A percentile compares a stretch with the other conserved stretches of the same genome.
Evolutionary conservation across 2,113 vertebrate species (phyloP).

Genomic region (Suricata suricatta): DNA sequence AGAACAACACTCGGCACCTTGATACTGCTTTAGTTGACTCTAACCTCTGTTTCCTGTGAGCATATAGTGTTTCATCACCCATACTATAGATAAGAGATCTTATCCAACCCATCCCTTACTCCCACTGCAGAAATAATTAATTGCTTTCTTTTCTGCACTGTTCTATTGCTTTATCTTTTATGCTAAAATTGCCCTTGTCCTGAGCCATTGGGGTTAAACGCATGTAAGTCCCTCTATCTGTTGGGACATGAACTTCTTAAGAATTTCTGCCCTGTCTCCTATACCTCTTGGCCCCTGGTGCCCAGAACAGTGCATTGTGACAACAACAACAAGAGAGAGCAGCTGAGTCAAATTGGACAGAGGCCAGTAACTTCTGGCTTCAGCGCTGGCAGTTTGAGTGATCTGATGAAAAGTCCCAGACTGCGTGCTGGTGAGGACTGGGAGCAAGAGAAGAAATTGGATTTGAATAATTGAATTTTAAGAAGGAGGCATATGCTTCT

Average conservation of each 20-base stretch:
- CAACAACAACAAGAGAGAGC: background rate
- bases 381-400: slow-evolving; percentile 28
- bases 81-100: background rate
- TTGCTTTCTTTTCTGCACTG: slow-evolving; percentile 23
- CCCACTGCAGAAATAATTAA: slow-evolving; percentile 24
- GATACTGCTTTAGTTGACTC: background rate
- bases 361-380: slow-evolving; percentile 46
- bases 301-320: background rate
- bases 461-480: slow-evolving; percentile 77
- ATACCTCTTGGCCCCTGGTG: background rate
- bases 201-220: slow-evolving; percentile 2
- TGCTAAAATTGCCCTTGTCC: slow-evolving; percentile 17
- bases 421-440: slow-evolving; percentile 55
- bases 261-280: background rate
- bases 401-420: slow-evolving; percentile 61
- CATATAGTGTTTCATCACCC: background rate
- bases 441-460: slow-evolving; percentile 51
- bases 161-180: slow-evolving; percentile 11
- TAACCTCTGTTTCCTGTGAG: background rate
- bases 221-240: background rate
- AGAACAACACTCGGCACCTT: background rate
- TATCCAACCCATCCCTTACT: background rate
- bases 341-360: background rate
- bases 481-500: slow-evolving; percentile 70
- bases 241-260: background rate